Evolutionary conservation across 2,797 vertebrate genomes (phyloP), one percentile per base, ranked within the genome.

Genomic region (Oryzias dopingdopingensis): DNA sequence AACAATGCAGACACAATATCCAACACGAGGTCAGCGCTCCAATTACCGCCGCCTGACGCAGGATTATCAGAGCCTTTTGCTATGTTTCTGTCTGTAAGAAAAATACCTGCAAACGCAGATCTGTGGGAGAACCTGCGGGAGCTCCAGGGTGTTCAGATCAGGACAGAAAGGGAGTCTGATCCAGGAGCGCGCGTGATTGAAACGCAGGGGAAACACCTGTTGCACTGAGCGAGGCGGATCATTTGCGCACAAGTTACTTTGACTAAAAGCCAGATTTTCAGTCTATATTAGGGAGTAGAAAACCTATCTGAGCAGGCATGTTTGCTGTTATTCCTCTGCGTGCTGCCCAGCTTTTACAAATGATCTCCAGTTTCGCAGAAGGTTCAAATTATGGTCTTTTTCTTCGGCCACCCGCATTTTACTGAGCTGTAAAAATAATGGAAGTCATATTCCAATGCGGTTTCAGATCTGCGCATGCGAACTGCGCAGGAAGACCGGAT

Each of bases 381-480:
- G 67, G 62, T 56, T 76, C 61, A 73, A 84, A 88, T 85, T 87
- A 89, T 84, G 79, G 84, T 78, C 57, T 83, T 75, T 72, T 37
- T 37, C 44, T 82, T 77, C 78, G 87, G 79, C 90, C 91, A 91
- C 91, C 89, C 88, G 86, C 85, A 42, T 80, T 91, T 92, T 88
- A 91, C 82, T 80, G 82, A 59, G 78, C 74, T 58, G 78, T 91
- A 86, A 91, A 90, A 89, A 82, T 87, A 92, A 91, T 90, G 80
- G 77, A 85, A 86, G 83, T 90, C 89, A 91, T 80, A 90, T 89
- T 90, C 83, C 43, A 59, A 77, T 86, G 88, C 66, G 86, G 87
- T 83, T 74, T 69, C 22, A 56, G 20, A 66, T 76, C 60, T 63
- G 79, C 65, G 50, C 78, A 80, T 71, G 64, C 63, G 57, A 71